Evolutionary conservation across 2,113 vertebrate species (phyloP).

Genomic region (Lampris megalopsis): DNA sequence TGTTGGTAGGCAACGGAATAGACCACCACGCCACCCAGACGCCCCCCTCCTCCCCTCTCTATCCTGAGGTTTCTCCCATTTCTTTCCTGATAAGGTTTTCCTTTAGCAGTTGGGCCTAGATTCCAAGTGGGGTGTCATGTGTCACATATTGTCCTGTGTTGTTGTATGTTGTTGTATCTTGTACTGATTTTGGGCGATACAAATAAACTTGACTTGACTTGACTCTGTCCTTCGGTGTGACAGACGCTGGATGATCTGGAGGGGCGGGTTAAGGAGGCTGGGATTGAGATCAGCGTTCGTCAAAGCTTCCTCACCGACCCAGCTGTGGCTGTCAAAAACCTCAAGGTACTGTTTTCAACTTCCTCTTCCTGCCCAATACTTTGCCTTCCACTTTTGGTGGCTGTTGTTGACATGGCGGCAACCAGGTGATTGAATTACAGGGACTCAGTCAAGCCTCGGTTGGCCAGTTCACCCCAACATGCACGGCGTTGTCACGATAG

Average conservation of each 20-base stretch:
- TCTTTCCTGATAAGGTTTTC: no score
- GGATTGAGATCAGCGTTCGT: conserved; percentile 89
- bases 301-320: conserved; percentile 91
- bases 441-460: conserved; percentile 21
- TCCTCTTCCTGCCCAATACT: conserved; percentile 4
- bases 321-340: conserved; percentile 87
- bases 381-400: background rate
- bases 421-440: conserved; percentile 16
- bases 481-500: background rate
- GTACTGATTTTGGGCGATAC: no score
- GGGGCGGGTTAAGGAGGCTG: conserved; percentile 87
- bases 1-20: no score
- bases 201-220: no score
- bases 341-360: conserved; percentile 81
- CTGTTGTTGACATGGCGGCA: no score
- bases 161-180: no score
- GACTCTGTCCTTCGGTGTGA: background rate
- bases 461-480: conserved; percentile 16
- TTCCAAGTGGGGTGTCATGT: no score
- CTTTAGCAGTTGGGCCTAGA: no score
- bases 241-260: conserved; percentile 90
- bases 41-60: no score
- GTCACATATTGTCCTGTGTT: no score
- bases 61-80: no score
- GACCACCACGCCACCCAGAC: no score